Evolutionary conservation across 2,113 vertebrate genomes (phyloP).

Genomic region (Spermophilus dauricus): DNA sequence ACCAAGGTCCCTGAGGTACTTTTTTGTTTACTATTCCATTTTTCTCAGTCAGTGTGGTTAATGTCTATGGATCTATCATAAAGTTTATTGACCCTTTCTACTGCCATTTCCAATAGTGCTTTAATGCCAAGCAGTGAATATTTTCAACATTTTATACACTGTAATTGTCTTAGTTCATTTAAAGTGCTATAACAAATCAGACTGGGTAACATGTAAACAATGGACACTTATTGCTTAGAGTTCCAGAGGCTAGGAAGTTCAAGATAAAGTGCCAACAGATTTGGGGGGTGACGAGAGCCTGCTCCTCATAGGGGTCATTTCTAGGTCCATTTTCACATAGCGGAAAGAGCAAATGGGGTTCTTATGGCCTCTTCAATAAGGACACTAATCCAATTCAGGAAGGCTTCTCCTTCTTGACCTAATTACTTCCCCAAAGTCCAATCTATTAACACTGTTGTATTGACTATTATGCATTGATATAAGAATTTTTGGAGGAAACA

Average conservation of each 20-base stretch:
- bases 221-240: not conserved
- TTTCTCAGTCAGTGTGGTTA: not conserved
- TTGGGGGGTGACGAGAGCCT: not conserved
- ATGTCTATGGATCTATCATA: not conserved
- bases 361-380: not conserved
- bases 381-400: not conserved
- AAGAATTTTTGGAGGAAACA: not conserved
- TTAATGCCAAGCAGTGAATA: not conserved
- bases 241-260: not conserved
- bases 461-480: not conserved
- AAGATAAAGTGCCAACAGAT: not conserved
- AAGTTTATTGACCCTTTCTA: not conserved
- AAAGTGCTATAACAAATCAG: not conserved
- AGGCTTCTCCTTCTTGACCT: not conserved
- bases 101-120: not conserved
- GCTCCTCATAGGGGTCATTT: not conserved
- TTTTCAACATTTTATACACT: constrained; percentile 3
- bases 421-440: not conserved
- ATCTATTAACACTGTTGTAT: not conserved
- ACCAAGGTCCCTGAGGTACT: not conserved
- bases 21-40: not conserved
- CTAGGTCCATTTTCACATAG: not conserved
- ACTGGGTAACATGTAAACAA: not conserved
- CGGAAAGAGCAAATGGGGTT: accelerated
- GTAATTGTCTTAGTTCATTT: not conserved